These are phyloP conservation scores for Phanerotoma sp. DNA, from an alignment of 2,888 invertebrate species.

Conservation along the genomic window DNA sequence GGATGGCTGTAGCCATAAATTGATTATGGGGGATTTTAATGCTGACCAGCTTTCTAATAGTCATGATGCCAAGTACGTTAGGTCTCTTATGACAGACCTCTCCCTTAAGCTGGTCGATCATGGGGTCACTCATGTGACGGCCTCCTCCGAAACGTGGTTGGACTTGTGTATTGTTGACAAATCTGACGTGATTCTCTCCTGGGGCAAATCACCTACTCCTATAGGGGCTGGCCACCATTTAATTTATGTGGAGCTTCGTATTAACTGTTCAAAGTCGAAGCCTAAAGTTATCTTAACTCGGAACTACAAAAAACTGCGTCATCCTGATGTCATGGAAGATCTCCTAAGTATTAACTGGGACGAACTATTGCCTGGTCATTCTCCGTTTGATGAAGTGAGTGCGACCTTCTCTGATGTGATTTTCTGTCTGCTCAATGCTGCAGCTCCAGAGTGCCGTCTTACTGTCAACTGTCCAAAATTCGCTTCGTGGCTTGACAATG, in stretches of 20 bases:
- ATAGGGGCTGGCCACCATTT: not conserved
- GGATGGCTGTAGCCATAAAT: too few relatives aligned
- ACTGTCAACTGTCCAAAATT: too few relatives aligned
- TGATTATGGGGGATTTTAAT: too few relatives aligned
- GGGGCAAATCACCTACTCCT: not conserved
- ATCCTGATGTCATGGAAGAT: not conserved
- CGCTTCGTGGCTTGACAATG: too few relatives aligned
- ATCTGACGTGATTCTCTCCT: not conserved
- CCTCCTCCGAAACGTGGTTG: not conserved
- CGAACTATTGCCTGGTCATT: too few relatives aligned
- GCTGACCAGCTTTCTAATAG: too few relatives aligned
- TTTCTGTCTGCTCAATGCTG: too few relatives aligned
- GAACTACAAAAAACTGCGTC: not conserved
- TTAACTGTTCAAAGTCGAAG: not conserved
- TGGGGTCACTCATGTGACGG: not conserved
- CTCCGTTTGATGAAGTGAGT: too few relatives aligned
- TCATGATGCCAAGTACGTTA: too few relatives aligned
- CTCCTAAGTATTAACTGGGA: not conserved
- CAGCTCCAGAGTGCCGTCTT: too few relatives aligned
- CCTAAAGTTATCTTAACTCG: not conserved
- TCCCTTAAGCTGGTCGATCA: slow-evolving; percentile 44
- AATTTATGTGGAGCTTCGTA: not conserved
- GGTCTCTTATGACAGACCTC: too few relatives aligned
- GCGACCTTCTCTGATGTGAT: too few relatives aligned
- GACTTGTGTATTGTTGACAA: not conserved